phyloP scores from a whole-genome alignment of 2,797 vertebrate genomes.

The Mus spretus region DNA sequence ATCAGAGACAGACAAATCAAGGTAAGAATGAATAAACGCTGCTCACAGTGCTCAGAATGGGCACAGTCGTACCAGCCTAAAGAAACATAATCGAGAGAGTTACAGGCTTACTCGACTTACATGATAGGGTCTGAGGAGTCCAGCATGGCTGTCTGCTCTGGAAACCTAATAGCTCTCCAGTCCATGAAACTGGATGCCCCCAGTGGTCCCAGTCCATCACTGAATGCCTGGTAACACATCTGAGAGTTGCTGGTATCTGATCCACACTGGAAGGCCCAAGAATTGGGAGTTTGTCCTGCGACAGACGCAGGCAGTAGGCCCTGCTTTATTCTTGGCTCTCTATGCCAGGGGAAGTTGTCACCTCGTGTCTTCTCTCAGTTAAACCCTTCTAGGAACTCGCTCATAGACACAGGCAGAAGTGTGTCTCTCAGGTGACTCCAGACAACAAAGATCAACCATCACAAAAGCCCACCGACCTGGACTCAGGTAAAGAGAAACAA shows the following conservation, averaged over 20 bases:
- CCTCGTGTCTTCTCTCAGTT: background rate
- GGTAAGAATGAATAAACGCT: background rate
- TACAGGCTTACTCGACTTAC: background rate
- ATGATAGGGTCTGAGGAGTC: background rate
- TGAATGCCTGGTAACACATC: no score
- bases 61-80: background rate
- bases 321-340: background rate
- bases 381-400: background rate
- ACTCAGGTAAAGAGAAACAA: background rate
- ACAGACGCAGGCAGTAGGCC: background rate
- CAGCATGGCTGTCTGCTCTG: background rate
- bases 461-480: background rate
- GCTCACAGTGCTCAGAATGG: background rate
- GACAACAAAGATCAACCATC: background rate
- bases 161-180: background rate
- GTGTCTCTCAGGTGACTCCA: background rate
- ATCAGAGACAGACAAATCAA: slow-evolving; percentile 8
- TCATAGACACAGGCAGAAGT: background rate
- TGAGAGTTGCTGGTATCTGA: background rate
- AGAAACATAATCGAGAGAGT: background rate
- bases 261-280: background rate
- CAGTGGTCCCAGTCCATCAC: background rate
- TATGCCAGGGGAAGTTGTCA: background rate
- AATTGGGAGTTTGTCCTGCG: background rate
- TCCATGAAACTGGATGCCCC: no score